Conservation (phyloP, 1,140 invertebrate genomes). For the Melitaea cinxia region DNA sequence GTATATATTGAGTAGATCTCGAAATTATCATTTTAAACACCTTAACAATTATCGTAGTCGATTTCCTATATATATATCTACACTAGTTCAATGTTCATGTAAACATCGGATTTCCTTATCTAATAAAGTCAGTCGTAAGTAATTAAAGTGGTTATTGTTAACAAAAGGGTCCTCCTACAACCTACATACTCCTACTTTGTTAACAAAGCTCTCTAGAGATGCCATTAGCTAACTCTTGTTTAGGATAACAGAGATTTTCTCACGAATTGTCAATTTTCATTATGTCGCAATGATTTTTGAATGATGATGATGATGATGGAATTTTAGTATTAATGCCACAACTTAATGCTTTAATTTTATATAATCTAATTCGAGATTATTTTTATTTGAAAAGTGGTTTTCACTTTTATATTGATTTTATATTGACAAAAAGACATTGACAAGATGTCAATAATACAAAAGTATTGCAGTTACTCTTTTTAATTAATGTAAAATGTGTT, state of each 20-base stretch:
- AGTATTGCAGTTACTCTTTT: no score
- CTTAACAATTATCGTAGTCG: no score
- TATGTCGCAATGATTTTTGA: neutral
- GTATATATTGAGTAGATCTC: no score
- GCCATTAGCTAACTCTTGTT: constrained; percentile 18
- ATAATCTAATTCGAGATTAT: no score
- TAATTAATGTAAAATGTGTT: no score
- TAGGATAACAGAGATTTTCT: constrained; percentile 23
- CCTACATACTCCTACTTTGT: constrained; percentile 31
- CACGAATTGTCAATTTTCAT: constrained; percentile 17
- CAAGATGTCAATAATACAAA: no score
- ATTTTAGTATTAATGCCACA: no score
- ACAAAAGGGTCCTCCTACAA: constrained; percentile 27
- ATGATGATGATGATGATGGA: neutral
- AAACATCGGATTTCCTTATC: constrained; percentile 15
- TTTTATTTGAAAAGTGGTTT: no score
- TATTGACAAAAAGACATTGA: no score
- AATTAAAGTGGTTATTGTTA: constrained; percentile 30
- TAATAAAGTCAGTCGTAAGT: constrained; percentile 25
- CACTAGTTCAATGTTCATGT: neutral
- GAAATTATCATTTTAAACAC: no score
- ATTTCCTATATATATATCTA: neutral
- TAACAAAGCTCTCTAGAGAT: constrained; percentile 28
- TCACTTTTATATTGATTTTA: no score
- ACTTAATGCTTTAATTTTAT: no score